A percentile compares a stretch with the other conserved stretches of the same genome.
phyloP scores from a whole-genome alignment of 2,888 invertebrate species.

The Portevinia maculata region DNA sequence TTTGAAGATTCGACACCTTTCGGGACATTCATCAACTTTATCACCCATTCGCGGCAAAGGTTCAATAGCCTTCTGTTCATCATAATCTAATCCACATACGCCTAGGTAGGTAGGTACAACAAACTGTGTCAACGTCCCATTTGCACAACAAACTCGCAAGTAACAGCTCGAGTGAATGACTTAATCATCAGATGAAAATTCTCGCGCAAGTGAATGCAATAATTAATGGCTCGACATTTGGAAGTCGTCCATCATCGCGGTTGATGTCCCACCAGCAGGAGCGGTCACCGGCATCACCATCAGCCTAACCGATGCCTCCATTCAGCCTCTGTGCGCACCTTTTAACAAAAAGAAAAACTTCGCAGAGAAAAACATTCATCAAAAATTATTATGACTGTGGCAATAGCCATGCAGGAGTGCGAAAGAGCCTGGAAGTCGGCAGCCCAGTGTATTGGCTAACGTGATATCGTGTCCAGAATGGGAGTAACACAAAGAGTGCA shows the following conservation, averaged over 20 bases:
- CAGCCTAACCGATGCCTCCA: background rate
- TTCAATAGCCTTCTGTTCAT: no score
- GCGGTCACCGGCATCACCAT: conserved; percentile 47
- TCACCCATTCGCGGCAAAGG: no score
- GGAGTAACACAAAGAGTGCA: conserved; percentile 63
- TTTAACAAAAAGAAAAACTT: conserved; percentile 46
- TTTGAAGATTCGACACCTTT: no score
- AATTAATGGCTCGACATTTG: conserved; percentile 72
- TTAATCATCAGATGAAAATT: conserved; percentile 39
- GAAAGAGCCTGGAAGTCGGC: conserved; percentile 7
- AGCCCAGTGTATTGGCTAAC: conserved; percentile 10
- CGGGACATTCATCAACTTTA: no score
- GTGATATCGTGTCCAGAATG: conserved; percentile 64
- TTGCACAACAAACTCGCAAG: conserved; percentile 53
- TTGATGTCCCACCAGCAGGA: conserved; percentile 58
- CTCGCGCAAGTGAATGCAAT: conserved; percentile 46
- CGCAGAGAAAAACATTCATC: conserved; percentile 55
- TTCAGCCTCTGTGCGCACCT: conserved; percentile 34
- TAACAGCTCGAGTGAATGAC: conserved; percentile 61
- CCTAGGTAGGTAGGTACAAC: background rate
- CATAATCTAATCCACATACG: no score
- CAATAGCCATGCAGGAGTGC: conserved; percentile 11
- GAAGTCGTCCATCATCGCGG: conserved; percentile 71
- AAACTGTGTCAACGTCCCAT: conserved; percentile 68
- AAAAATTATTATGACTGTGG: conserved; percentile 44